Percentiles rank a stretch among this genome's conserved stretches.
Evolutionary conservation across 2,797 vertebrate genomes (phyloP).

Genomic region (Thaleichthys pacificus): DNA sequence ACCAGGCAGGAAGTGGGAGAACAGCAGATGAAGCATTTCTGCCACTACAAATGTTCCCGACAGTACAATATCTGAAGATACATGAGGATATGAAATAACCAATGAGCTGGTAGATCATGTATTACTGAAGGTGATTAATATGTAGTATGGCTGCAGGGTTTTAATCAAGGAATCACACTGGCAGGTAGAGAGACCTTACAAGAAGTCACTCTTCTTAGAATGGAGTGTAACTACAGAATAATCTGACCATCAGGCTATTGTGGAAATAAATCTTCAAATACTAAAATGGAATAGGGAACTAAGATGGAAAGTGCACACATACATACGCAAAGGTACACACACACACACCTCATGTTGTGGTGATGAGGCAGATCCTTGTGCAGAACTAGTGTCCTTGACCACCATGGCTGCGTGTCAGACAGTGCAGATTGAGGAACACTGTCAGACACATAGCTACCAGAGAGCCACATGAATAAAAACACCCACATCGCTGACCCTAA

Average conservation of each 20-base stretch:
- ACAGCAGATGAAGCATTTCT: not conserved
- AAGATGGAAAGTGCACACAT: not conserved
- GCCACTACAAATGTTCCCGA: not conserved
- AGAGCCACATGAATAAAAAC: too few relatives aligned
- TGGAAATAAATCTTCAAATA: not conserved
- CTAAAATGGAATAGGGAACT: not conserved
- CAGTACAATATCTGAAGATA: not conserved
- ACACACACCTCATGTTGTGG: not conserved
- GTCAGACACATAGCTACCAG: too few relatives aligned
- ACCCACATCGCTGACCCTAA: too few relatives aligned
- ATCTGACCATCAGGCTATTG: not conserved
- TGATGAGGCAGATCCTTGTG: not conserved
- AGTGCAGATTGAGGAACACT: too few relatives aligned
- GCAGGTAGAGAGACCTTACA: not conserved
- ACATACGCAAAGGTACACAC: not conserved
- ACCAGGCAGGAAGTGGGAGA: not conserved
- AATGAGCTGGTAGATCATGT: not conserved
- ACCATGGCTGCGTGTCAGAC: too few relatives aligned
- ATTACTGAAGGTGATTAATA: not conserved
- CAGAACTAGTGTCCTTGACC: too few relatives aligned
- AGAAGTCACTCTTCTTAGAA: not conserved
- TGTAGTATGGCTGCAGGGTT: not conserved
- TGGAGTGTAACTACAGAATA: not conserved
- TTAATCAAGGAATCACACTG: not conserved
- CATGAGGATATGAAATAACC: constrained; percentile 4